These are phyloP conservation scores for Ceyx cyanopectus DNA, from an alignment of 2,113 vertebrate species.

Conservation along the genomic window DNA sequence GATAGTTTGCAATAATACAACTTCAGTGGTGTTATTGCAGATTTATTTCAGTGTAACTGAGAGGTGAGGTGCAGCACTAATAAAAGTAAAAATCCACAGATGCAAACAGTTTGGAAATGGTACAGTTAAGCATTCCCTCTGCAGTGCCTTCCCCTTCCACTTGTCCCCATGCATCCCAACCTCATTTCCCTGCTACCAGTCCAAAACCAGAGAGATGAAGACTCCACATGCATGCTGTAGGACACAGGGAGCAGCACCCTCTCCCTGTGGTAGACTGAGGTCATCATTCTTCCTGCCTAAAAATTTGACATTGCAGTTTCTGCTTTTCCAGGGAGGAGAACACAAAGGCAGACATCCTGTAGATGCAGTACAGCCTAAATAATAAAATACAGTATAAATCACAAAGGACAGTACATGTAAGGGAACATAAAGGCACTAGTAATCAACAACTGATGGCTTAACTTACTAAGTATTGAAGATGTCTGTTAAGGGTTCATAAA, in stretches of 20 bases:
- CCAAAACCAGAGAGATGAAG: background rate
- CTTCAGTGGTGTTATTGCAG: background rate
- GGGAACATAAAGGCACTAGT: background rate
- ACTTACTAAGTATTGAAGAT: background rate
- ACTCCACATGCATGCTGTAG: background rate
- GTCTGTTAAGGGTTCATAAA: background rate
- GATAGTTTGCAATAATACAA: background rate
- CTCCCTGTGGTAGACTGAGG: background rate
- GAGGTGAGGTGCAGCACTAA: background rate
- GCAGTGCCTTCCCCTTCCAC: background rate
- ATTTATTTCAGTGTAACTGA: background rate
- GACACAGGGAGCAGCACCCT: background rate
- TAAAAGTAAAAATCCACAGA: background rate
- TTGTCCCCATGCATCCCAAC: fast-evolving
- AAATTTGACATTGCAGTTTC: background rate
- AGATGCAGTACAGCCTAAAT: background rate
- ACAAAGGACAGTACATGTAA: background rate
- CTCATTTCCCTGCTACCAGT: background rate
- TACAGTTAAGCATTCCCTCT: background rate
- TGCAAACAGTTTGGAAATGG: background rate
- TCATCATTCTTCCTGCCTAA: fast-evolving
- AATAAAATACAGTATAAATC: background rate
- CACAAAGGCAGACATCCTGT: background rate
- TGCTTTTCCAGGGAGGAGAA: background rate
- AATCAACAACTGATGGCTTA: background rate